Evolutionary conservation across 2,888 invertebrate species (phyloP).

Genomic region (Quadriops clusia): DNA sequence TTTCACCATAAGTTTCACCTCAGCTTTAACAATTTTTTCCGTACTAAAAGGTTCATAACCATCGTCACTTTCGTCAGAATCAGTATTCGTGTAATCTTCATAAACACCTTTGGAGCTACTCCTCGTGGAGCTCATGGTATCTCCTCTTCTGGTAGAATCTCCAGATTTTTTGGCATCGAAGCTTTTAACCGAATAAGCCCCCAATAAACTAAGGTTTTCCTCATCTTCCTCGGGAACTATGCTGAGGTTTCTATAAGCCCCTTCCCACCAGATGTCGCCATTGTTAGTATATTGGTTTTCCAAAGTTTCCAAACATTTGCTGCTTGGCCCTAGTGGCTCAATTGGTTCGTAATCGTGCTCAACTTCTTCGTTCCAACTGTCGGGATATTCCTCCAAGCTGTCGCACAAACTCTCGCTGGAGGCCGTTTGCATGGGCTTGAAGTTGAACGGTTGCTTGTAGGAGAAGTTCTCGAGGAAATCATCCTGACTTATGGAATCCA

Average conservation of each 20-base stretch:
- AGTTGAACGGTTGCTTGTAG: conserved; percentile 19
- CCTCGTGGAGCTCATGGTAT: conserved; percentile 1
- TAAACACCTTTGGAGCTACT: neutral
- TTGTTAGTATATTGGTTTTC: conserved; percentile 8
- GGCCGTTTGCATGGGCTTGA: conserved; percentile 20
- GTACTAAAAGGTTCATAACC: conserved; percentile 9
- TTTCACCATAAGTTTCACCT: conserved; percentile 41
- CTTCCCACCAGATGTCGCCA: conserved; percentile 35
- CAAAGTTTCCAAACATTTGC: conserved; percentile 7
- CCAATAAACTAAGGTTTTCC: conserved; percentile 28
- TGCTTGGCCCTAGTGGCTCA: conserved; percentile 15
- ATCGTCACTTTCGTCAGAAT: conserved; percentile 21
- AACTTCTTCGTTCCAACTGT: conserved; percentile 20
- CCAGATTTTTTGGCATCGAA: conserved; percentile 5
- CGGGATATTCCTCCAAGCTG: conserved; percentile 18
- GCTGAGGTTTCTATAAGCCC: conserved; percentile 34
- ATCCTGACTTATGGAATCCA: conserved; percentile 17
- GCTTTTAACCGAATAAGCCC: conserved; percentile 22
- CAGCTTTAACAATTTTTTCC: conserved; percentile 35
- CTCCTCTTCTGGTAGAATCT: neutral
- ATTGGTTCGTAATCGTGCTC: conserved; percentile 29
- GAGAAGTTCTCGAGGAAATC: conserved; percentile 18
- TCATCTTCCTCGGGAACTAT: conserved; percentile 37
- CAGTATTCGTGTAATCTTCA: no score
- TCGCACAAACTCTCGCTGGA: conserved; percentile 29